Percentiles rank a stretch among this genome's conserved stretches.
These are phyloP conservation scores for Thinocorus orbignyianus DNA, from an alignment of 2,113 vertebrate genomes.

Conservation along the genomic window DNA sequence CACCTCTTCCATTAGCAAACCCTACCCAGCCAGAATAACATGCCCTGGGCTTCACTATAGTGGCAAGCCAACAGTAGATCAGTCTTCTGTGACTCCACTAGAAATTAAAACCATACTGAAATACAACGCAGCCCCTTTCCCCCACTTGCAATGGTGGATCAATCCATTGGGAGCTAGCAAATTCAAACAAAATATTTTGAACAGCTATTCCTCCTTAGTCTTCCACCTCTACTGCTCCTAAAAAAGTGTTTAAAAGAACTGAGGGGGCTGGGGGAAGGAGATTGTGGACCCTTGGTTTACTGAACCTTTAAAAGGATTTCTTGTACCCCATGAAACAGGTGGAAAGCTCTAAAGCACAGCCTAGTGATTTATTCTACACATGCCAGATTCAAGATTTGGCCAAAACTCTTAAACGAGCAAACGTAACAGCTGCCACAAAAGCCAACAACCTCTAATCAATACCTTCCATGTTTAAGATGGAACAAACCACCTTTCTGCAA, in stretches of 20 bases:
- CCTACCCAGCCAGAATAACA: not conserved
- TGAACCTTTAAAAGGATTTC: not conserved
- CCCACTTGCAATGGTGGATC: not conserved
- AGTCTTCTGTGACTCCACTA: not conserved
- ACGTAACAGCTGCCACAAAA: not conserved
- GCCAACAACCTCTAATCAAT: not conserved
- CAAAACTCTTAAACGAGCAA: constrained; percentile 27
- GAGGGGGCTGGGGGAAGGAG: no score
- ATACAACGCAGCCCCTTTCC: not conserved
- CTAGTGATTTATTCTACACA: not conserved
- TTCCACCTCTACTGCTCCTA: not conserved
- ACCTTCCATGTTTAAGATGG: not conserved
- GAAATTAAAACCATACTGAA: not conserved
- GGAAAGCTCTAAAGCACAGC: not conserved
- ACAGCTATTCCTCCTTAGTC: not conserved
- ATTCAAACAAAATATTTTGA: not conserved
- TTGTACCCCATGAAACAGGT: not conserved
- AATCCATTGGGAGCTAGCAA: not conserved
- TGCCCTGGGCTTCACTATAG: not conserved
- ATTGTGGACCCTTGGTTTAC: fast-evolving
- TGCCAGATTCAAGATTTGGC: not conserved
- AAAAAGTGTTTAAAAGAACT: not conserved
- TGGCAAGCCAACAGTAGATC: fast-evolving
- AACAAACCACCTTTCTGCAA: not conserved
- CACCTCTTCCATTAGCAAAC: not conserved